Percentiles rank a stretch among this genome's conserved stretches.
Conservation (phyloP, 2,113 vertebrate genomes). For the Ginglymostoma cirratum region DNA sequence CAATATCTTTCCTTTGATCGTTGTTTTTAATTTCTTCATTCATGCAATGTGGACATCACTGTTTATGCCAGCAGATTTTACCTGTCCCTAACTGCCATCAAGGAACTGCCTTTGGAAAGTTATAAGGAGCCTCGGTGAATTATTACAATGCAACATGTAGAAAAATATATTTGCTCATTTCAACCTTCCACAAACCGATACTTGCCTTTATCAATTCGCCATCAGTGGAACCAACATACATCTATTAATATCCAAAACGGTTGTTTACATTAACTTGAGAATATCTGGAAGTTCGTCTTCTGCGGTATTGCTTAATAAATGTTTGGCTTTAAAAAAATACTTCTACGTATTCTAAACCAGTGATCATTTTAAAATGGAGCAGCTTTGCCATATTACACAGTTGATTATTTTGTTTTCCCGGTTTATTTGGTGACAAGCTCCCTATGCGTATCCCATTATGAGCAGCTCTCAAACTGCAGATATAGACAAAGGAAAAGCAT, state of each 20-base stretch:
- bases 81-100: too few relatives aligned
- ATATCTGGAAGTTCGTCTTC: not conserved
- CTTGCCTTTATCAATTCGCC: not conserved
- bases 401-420: not conserved
- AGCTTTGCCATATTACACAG: not conserved
- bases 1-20: not conserved
- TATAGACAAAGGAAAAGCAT: not conserved
- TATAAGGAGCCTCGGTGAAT: too few relatives aligned
- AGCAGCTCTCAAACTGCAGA: not conserved
- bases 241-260: not conserved
- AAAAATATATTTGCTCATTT: not conserved
- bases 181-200: not conserved
- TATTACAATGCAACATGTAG: too few relatives aligned
- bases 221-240: not conserved
- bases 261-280: not conserved
- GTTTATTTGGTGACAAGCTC: not conserved
- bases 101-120: too few relatives aligned
- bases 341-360: not conserved
- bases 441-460: not conserved
- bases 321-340: not conserved
- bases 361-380: not conserved
- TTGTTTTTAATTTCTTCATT: too few relatives aligned
- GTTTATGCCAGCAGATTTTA: too few relatives aligned
- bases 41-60: too few relatives aligned
- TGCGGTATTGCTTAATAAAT: not conserved